Base-by-base conservation (phyloP, 2,888 invertebrate species). In the Bombylius major region DNA sequence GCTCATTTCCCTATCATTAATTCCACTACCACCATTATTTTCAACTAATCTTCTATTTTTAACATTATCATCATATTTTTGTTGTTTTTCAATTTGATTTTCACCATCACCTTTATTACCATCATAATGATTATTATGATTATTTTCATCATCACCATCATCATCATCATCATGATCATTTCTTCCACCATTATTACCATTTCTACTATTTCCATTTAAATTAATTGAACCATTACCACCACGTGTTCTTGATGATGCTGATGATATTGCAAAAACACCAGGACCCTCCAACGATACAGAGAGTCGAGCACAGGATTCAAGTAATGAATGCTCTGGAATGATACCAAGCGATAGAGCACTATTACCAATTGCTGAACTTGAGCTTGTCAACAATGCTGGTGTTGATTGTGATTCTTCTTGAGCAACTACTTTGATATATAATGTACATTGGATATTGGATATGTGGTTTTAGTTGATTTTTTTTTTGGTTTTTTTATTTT, bases 341-440 rank as follows among this genome's bases (percentile, higher is more conserved):
- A 89, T 87, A 64, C 89, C 89, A 61, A 89, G 78, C 4, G 84
- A 84, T 56, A 82, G 78, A 51, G 78, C 77, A 63, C 78, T 79
- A 64, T 73, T 73, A 59, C 79, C 79, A 64, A 78, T 73, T 54
- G 76, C 76, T 51, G 80, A 82, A 64, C 78, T 82, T 60, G 79
- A 83, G 58, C 82, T 82, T 68, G 88, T 87, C 66, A 86, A 80
- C 66, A 91, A 75, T 53, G 90, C 87, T 51, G 91, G 90, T 66
- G 90, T 90, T 57, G 91, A 91, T 72, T 91, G 90, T 65, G 90
- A 89, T 76, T 92, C 91, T 70, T 92, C 91, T 64, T 89, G 89
- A 68, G 88, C 87, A 48, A 88, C 82, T 79, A 88, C 23, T 23
- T 23, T 23, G 23, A 23, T 79, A 59, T 83, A 86, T 85, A 74